A percentile compares a stretch with the other conserved stretches of the same genome.
phyloP scores from a whole-genome alignment of 2,888 invertebrate genomes.

The Oscheius sp. region DNA sequence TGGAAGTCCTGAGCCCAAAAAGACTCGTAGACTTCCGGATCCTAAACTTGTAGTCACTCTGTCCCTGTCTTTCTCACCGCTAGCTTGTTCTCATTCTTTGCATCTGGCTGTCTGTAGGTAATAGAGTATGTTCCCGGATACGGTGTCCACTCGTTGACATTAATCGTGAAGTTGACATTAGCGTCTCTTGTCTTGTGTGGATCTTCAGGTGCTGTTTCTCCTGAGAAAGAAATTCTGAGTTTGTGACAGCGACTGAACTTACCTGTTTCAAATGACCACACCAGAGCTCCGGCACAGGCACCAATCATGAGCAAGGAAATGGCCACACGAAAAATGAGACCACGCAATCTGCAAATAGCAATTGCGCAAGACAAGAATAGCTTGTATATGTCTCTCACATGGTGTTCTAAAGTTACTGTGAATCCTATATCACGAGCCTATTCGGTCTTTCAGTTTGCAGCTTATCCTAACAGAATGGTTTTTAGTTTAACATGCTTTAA shows the following conservation, averaged over 20 bases:
- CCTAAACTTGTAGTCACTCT: conserved; percentile 29
- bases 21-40: conserved; percentile 42
- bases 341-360: conserved; percentile 36
- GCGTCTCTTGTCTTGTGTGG: conserved; percentile 41
- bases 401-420: too few species aligned
- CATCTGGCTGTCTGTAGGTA: conserved; percentile 40
- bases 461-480: too few species aligned
- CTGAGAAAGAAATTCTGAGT: conserved; percentile 13
- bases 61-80: neutral
- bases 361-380: too few species aligned
- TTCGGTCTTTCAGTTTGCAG: too few species aligned
- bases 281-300: conserved; percentile 44
- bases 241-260: neutral
- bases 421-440: too few species aligned
- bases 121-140: conserved; percentile 47
- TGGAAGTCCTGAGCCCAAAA: conserved; percentile 51
- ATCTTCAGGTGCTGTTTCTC: conserved; percentile 41
- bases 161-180: conserved; percentile 49
- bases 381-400: too few species aligned
- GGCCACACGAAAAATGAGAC: conserved; percentile 40
- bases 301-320: conserved; percentile 45
- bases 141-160: conserved; percentile 46
- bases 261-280: conserved; percentile 51
- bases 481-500: too few species aligned
- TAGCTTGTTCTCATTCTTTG: conserved; percentile 19